Evolutionary conservation across 2,797 vertebrate genomes (phyloP), one percentile per base, ranked within the genome.

Genomic region (Gila robusta): DNA sequence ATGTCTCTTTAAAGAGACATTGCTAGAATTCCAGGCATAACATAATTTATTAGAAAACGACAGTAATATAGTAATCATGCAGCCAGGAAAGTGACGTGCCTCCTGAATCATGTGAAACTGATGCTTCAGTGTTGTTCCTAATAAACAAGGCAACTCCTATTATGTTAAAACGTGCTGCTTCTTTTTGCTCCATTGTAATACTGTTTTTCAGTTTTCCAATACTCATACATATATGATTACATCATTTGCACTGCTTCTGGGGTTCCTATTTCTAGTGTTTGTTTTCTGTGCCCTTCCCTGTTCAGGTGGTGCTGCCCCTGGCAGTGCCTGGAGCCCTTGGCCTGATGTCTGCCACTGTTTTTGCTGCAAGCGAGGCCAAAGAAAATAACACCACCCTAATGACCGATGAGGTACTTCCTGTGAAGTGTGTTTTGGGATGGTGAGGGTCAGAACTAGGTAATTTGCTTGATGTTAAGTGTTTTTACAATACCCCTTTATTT

Each of bases 371-470:
- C 0, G 95, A 97, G 83, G 94, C 85, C 82, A 94, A 96, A 81
- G 90, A 93, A 88, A 93, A 92, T 81, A 94, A 85, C 84, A 87
- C 94, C 3, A 35, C 89, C 12, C 87, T 97, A 76, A 97, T 93
- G 91, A 88, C 95, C 56, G 95, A 98, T 88, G 97, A 99, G 96
- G 98, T 98, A 91, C 19, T 89, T 84, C 64, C 52, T 79, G 32
- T 59, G 28, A 32, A 37, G 87, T 69, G 67, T 52, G 39, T 47
- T 69, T 56, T 16, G 21, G 52, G 3, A 59, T 77, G 56, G n/a
- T 26, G 21, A 16, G 23, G 6, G 21, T 2, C 5, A 41, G 64
- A 69, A n/a, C n/a, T 5, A 85, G 3, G 17, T 70, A 0, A 1
- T 49, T 26, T 1, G 3, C 5, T 2, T 28, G 37, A 49, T 35